phyloP scores from a whole-genome alignment of 2,113 vertebrate genomes.

The Gallinago jamesoni region DNA sequence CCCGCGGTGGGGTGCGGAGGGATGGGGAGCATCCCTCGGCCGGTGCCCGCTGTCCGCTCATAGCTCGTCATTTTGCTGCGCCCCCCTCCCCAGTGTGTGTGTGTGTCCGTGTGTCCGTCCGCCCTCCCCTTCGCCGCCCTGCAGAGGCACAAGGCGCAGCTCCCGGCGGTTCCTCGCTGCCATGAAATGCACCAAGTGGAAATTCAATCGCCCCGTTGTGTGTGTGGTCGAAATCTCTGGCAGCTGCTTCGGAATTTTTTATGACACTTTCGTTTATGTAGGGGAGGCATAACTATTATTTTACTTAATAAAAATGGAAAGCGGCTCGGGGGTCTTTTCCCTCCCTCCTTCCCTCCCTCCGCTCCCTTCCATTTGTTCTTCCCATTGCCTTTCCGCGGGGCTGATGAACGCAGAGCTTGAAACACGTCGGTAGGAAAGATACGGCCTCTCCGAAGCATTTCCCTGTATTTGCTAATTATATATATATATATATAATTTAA shows the following conservation, averaged over 20 bases:
- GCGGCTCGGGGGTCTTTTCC: not conserved
- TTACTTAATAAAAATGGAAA: slow-evolving; percentile 62
- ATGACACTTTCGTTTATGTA: slow-evolving; percentile 64
- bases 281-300: slow-evolving; percentile 62
- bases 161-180: slow-evolving; percentile 20
- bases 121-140: not conserved
- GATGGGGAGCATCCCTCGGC: not conserved
- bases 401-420: not conserved
- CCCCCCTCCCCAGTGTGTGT: not conserved
- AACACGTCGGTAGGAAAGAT: not conserved
- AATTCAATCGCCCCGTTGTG: slow-evolving; percentile 61
- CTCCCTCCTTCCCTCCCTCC: not conserved
- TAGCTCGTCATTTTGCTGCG: not conserved
- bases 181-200: slow-evolving; percentile 45
- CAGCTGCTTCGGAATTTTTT: slow-evolving; percentile 71
- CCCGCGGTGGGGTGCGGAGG: not conserved
- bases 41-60: not conserved
- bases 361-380: not conserved
- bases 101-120: too few species aligned
- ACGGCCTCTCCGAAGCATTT: not conserved
- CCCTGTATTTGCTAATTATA: not conserved
- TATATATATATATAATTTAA: not conserved
- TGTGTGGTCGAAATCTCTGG: slow-evolving; percentile 72
- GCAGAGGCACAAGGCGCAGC: slow-evolving; percentile 6
- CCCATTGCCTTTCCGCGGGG: not conserved